Evolutionary conservation across 2,888 invertebrate species (phyloP).

Genomic region (Eupsilia transversa): DNA sequence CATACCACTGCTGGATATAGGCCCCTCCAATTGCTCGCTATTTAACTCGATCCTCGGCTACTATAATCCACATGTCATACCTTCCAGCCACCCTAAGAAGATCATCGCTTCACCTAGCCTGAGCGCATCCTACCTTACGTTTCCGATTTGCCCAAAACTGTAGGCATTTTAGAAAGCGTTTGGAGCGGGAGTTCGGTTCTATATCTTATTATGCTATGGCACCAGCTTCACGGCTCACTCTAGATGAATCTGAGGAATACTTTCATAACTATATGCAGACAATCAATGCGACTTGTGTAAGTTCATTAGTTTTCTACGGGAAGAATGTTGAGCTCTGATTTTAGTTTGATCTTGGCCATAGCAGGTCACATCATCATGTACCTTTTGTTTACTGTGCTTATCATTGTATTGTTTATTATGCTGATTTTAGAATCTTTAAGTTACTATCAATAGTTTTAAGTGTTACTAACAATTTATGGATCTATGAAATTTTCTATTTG

Average conservation of each 20-base stretch:
- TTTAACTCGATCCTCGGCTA: background rate
- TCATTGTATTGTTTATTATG: background rate
- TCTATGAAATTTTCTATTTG: too few relatives aligned
- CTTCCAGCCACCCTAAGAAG: background rate
- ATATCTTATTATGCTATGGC: conserved; percentile 12
- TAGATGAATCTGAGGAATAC: conserved; percentile 48
- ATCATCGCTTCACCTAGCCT: too few relatives aligned
- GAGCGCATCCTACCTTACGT: background rate
- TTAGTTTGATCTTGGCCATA: background rate
- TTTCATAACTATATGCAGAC: conserved; percentile 52
- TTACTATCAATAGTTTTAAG: too few relatives aligned
- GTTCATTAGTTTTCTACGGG: conserved; percentile 36
- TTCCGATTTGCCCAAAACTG: background rate
- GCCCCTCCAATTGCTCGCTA: too few relatives aligned
- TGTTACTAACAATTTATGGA: too few relatives aligned
- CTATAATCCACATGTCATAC: background rate
- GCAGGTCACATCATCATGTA: background rate
- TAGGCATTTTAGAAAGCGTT: too few relatives aligned
- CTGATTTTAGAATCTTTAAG: background rate
- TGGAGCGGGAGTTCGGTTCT: background rate
- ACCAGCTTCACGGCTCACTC: conserved; percentile 30
- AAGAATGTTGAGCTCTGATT: conserved; percentile 1
- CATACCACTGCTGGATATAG: too few relatives aligned
- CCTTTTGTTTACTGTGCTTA: too few relatives aligned
- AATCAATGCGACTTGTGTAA: conserved; percentile 44